Base-by-base conservation (phyloP, 2,888 invertebrate genomes). In the Dasypolia templi region DNA sequence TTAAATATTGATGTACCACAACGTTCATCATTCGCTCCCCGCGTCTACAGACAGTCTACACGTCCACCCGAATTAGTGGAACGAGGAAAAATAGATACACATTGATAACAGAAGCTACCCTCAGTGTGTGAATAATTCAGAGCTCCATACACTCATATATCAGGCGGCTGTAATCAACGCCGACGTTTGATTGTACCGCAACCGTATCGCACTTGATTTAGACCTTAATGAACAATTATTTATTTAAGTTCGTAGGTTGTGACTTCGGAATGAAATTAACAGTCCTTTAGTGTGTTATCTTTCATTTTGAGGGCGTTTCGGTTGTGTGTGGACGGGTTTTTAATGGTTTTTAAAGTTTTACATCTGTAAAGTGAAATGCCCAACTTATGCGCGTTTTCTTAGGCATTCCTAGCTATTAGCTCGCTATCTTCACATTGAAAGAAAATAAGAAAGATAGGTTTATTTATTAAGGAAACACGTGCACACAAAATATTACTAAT, bases 91-190 rank as follows among this genome's bases (percentile, higher is more conserved):
- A 84, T 81, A 73, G 80, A 79, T 81, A 71, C 59, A 59, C 81
- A 81, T 77, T 81, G 77, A 81, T 82, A 82, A 61, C 51, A 59
- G 51, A 11, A 66, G 19, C 65, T 59, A 61, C 68, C 77, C 74
- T 72, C 72, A n/a, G 35, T 29, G 26, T 1, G 51, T 86, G 72
- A 86, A 85, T 85, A 75, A 85, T 85, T 85, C 82, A 86, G 84
- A 17, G 55, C 72, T 65, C 63, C 46, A 66, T 72, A 61, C 68
- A 55, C 53, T 32, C 53, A 77, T 85, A 79, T 73, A 85, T 85
- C 84, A 79, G 59, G n/a, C 42, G 46, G 61, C 35, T 59, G 79
- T 83, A 84, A 83, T 84, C 79, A 83, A 82, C 71, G 32, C 71
- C 56, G 74, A 79, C 79, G 22, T 74, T 72, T 58, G 76, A 29